phyloP scores from a whole-genome alignment of 2,797 vertebrate genomes.

The Amniataba percoides region DNA sequence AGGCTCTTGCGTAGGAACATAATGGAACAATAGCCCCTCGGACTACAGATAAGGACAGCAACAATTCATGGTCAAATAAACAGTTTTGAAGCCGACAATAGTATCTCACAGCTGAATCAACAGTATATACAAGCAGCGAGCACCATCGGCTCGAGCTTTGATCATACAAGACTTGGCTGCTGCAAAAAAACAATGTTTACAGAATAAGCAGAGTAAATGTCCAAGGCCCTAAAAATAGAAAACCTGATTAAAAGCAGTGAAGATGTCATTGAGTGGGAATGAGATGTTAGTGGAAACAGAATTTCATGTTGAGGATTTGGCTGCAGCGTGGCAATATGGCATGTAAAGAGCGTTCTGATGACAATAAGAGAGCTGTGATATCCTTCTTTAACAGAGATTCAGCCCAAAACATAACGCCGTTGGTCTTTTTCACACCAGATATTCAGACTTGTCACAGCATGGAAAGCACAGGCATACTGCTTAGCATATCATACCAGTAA shows the following conservation, averaged over 20 bases:
- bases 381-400: conserved; percentile 48
- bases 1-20: conserved; percentile 69
- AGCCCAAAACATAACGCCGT: conserved; percentile 38
- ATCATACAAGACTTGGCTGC: conserved; percentile 73
- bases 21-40: conserved; percentile 81
- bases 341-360: conserved; percentile 59
- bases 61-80: conserved; percentile 86
- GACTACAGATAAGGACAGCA: conserved; percentile 79
- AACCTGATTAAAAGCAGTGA: conserved; percentile 65
- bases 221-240: conserved; percentile 71
- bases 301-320: conserved; percentile 57
- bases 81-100: conserved; percentile 82
- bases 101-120: conserved; percentile 85
- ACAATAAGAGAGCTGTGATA: conserved; percentile 55
- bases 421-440: conserved; percentile 33
- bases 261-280: conserved; percentile 67
- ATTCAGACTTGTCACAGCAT: conserved; percentile 17
- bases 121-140: conserved; percentile 76
- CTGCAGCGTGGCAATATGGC: conserved; percentile 44
- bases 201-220: conserved; percentile 74
- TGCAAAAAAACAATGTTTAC: conserved; percentile 71
- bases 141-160: conserved; percentile 72
- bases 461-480: neutral
- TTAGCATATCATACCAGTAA: no score
- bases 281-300: conserved; percentile 56